Evolutionary conservation across 2,797 vertebrate genomes (phyloP).

Genomic region (Orientallactaga sibirica): DNA sequence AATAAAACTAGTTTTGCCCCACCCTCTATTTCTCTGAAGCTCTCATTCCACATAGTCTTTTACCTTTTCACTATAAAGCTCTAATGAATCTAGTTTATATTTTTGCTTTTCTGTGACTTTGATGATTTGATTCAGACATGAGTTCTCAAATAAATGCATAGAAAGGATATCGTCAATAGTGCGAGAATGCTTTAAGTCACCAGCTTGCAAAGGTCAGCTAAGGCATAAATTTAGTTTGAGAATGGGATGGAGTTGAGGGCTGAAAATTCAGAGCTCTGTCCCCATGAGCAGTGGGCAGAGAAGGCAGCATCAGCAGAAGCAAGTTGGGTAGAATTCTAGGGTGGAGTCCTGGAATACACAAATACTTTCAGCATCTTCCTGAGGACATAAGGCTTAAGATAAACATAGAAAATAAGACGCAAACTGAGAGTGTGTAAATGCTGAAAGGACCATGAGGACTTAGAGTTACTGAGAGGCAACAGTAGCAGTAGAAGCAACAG

Average conservation of each 20-base stretch:
- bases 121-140: background rate
- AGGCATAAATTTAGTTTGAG: background rate
- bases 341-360: background rate
- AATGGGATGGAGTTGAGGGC: background rate
- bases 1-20: background rate
- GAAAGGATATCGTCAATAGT: background rate
- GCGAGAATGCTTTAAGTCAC: background rate
- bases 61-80: background rate
- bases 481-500: background rate
- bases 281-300: background rate
- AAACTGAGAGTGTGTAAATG: background rate
- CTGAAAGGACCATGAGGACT: background rate
- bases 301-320: background rate
- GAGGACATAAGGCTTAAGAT: background rate
- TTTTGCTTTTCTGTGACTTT: background rate
- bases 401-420: background rate
- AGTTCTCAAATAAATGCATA: background rate
- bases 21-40: background rate
- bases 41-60: background rate
- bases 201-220: background rate
- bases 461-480: background rate
- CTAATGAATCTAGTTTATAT: background rate
- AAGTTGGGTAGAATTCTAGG: background rate
- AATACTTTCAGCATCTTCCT: background rate
- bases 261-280: background rate